Base-by-base conservation (phyloP, 1,140 invertebrate species). In the Procambarus clarkii region DNA sequence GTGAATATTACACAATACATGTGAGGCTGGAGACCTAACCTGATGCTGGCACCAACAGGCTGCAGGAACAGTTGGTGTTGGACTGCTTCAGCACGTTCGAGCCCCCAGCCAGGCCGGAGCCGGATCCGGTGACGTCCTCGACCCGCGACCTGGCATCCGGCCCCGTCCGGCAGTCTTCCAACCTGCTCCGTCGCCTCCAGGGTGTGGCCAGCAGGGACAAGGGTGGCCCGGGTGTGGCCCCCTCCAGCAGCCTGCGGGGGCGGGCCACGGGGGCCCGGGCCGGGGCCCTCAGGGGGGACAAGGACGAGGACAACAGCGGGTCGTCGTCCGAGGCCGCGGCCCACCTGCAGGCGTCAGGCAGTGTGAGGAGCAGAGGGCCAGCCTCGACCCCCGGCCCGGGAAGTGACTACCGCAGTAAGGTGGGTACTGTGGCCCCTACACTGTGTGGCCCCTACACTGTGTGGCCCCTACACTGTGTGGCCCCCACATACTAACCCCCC, bases 31-130 rank as follows among this genome's bases (percentile, higher is more conserved):
- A n/a, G n/a, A n/a, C n/a, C n/a, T n/a, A n/a, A n/a, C n/a, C n/a
- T n/a, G n/a, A n/a, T n/a, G n/a, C n/a, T n/a, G n/a, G n/a, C n/a
- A 5, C 24, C 45, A 71, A 18, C 86, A 93, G 94, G 7, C 93
- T 96, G 24, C 95, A 96, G 91, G 93, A 94, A 86, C 94, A 95
- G 85, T 93, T 95, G 92, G 93, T 95, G 50, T 93, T 94, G 64
- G 95, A 95, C 88, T 94, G 94, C 91, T 94, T 94, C 94, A 88
- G 93, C 11, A 94, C 94, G 5, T 93, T 94, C n/a, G 93, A 93
- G 46, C 93, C 93, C 5, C 93, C 94, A 46, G 83, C 82, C 4
- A 77, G 92, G 21, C 48, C 74, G 0, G 90, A 91, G 24, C 91
- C 92, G 4, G 91, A 93, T 60, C 84, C 91, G 21, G 91, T 90